Evolutionary conservation across 2,113 vertebrate species (phyloP).

Genomic region (Chaetodon auriga): DNA sequence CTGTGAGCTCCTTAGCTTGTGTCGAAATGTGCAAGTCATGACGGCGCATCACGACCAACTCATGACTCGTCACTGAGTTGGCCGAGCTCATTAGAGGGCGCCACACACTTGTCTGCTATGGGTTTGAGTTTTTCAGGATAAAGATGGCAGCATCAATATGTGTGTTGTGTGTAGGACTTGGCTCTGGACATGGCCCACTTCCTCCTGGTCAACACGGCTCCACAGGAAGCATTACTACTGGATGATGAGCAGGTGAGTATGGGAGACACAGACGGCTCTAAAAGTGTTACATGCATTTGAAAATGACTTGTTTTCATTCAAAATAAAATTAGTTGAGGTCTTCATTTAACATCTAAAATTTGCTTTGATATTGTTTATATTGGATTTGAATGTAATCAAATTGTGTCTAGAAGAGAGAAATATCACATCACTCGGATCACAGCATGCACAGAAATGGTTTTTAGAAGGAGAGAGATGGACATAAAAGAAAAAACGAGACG

Average conservation of each 20-base stretch:
- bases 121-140: neutral
- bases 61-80: no score
- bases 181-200: slow-evolving; percentile 89
- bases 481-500: neutral
- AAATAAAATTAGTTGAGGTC: no score
- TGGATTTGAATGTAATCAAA: neutral
- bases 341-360: no score
- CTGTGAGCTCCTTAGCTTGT: no score
- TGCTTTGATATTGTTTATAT: neutral
- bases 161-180: slow-evolving; percentile 79
- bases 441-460: neutral
- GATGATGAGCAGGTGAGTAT: slow-evolving; percentile 69
- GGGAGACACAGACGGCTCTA: neutral
- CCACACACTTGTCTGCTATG: neutral
- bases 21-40: neutral
- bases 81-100: neutral
- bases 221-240: slow-evolving; percentile 88
- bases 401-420: no score
- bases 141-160: neutral
- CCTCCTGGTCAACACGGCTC: slow-evolving; percentile 84
- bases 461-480: neutral
- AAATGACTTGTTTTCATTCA: neutral
- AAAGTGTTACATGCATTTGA: neutral
- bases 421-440: neutral
- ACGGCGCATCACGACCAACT: no score